These are phyloP conservation scores for Clitarchus hookeri DNA, from an alignment of 2,888 invertebrate genomes.

Conservation along the genomic window DNA sequence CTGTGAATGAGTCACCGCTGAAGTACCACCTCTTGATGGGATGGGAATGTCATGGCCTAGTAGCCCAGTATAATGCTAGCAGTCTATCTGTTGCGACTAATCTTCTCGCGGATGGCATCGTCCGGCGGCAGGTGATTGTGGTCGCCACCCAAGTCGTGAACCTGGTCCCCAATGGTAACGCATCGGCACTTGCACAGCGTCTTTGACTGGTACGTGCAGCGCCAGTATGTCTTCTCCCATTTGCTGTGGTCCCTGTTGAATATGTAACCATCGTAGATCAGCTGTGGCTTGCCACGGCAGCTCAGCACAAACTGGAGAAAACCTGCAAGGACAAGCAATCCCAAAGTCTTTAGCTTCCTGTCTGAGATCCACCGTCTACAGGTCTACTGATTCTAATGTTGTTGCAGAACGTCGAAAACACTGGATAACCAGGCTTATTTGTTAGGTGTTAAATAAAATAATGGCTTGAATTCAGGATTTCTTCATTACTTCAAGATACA, in stretches of 20 bases:
- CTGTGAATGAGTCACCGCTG: no score
- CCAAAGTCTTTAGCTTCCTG: no score
- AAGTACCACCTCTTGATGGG: not conserved
- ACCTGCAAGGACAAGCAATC: not conserved
- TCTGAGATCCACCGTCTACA: no score
- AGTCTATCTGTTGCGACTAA: not conserved
- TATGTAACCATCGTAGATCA: not conserved
- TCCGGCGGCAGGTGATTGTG: not conserved
- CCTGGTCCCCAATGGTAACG: not conserved
- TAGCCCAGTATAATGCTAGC: slow-evolving; percentile 5
- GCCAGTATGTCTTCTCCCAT: not conserved
- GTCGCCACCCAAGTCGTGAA: not conserved
- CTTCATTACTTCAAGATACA: no score
- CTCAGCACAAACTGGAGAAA: not conserved
- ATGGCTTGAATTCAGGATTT: no score
- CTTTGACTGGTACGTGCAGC: not conserved
- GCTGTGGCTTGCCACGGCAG: not conserved
- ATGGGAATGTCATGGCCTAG: not conserved
- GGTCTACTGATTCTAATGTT: no score
- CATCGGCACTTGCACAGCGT: not conserved
- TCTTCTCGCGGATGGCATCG: not conserved
- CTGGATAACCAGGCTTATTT: no score
- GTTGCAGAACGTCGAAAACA: no score
- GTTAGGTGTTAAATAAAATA: no score
- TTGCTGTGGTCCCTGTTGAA: not conserved